Evolutionary conservation across 2,113 vertebrate species (phyloP).

Genomic region (Leucopternis melanops): DNA sequence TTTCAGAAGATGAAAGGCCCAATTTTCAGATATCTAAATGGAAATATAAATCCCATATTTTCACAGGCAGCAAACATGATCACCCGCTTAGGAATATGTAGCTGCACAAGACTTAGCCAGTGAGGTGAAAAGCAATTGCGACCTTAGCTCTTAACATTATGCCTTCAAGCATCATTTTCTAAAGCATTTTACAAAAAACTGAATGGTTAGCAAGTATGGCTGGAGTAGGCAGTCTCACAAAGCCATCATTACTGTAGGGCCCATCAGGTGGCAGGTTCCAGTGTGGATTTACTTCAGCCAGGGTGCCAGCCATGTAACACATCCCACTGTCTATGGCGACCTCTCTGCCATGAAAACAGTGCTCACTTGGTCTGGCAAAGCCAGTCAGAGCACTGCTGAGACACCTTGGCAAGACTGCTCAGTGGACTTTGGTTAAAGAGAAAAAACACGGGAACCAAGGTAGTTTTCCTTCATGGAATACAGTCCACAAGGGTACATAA

Average conservation of each 20-base stretch:
- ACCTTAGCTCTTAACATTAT: not conserved
- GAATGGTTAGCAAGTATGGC: not conserved
- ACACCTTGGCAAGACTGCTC: not conserved
- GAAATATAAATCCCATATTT: not conserved
- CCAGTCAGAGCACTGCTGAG: not conserved
- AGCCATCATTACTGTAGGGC: not conserved
- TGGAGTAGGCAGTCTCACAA: not conserved
- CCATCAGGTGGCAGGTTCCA: not conserved
- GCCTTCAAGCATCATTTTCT: not conserved
- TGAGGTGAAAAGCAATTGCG: not conserved
- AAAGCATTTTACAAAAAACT: not conserved
- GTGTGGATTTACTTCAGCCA: not conserved
- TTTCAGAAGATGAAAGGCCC: not conserved
- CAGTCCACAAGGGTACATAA: not conserved
- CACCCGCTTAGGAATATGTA: not conserved
- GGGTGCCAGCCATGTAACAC: not conserved
- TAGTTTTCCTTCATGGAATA: not conserved
- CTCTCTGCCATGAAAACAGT: not conserved
- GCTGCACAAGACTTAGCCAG: not conserved
- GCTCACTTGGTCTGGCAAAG: not conserved
- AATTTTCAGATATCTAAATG: not conserved
- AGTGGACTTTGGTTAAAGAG: not conserved
- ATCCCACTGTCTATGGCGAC: not conserved
- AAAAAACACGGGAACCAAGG: not conserved
- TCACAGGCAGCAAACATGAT: not conserved